Base-by-base conservation (phyloP, 2,888 invertebrate genomes). In the Lithodes maja region DNA sequence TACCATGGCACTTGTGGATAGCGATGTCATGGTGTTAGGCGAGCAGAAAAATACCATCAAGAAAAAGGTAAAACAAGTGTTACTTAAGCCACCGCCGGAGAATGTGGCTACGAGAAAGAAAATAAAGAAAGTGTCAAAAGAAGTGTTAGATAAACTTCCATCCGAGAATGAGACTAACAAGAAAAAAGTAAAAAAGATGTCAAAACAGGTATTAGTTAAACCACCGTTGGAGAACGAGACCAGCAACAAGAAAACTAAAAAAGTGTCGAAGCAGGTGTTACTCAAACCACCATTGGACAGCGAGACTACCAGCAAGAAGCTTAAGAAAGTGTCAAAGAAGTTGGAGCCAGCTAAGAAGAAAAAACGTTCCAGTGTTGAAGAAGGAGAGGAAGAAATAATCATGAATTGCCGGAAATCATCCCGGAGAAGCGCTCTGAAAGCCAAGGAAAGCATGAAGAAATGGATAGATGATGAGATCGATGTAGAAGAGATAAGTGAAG, bases 401-500 rank as follows among this genome's bases (percentile, higher is more conserved):
- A 9, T 1, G 7, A 49, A 1, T 33, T 33, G 55, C 49, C 53
- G 15, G 5, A 75, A 69, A 17, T 69, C 86, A 1, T 74, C 74
- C 2, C 74, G 86, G 5, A 78, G 74, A 15, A 81, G 82, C 15
- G 82, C 86, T n/a, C 71, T 50, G 15, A 68, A 55, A 49, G 82
- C 82, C n/a, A 82, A 75, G 52, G 77, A 82, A 68, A 52, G n/a
- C 12, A 55, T 74, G 54, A 55, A 82, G 33, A 75, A 82, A 86
- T 75, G 33, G n/a, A 17, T 5, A 17, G n/a, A 50, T 82, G 81
- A 86, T 54, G 55, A 49, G 5, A 33, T 74, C n/a, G 68, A 82
- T 5, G n/a, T 33, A 15, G 83, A 74, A 49, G 55, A 61, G n/a
- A n/a, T 33, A 33, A 33, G 33, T 33, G 33, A 33, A 33, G 33